Evolutionary conservation across 2,113 vertebrate species (phyloP), one percentile per base, ranked within the genome.

Genomic region (Colossoma macropomum): DNA sequence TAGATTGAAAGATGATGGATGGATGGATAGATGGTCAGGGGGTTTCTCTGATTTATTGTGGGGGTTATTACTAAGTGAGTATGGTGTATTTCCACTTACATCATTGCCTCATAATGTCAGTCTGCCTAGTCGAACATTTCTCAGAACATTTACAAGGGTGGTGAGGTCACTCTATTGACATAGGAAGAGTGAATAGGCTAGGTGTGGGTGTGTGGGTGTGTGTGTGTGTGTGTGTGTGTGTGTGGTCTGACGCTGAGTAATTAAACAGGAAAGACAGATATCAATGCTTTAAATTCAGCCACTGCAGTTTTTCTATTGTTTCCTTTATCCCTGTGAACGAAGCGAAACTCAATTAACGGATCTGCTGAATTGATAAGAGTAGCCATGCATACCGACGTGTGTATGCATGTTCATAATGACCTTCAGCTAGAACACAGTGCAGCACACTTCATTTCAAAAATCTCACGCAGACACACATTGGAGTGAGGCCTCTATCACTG

Each of bases 91-190:
- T 84, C 52, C 68, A 73, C 54, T 82, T 80, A 68, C 81, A 86
- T 86, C 85, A 83, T 34, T 83, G 72, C 62, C 72, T 80, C 72
- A 72, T 86, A 60, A 86, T 77, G 77, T 70, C 60, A 79, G 28
- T 71, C 70, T 66, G 70, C 27, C 15, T 62, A 78, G 56, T 25
- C 66, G 66, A 32, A 78, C 54, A 21, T 80, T 63, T 54, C 75
- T 60, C 32, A 11, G 71, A 62, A 60, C 54, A 10, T 80, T 83
- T 83, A 79, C 70, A 62, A 48, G 79, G 32, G 30, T 81, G 60
- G 32, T 75, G 86, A 82, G 83, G 76, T 84, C 75, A 84, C 69
- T n/a, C 74, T 71, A 72, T 69, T 70, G 50, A 83, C 54, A 79
- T 25, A 50, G 17, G 52, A 5, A 54, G 73, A 72, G 60, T 74